phyloP scores from a whole-genome alignment of 1,140 invertebrate genomes.

The Apis florea region DNA sequence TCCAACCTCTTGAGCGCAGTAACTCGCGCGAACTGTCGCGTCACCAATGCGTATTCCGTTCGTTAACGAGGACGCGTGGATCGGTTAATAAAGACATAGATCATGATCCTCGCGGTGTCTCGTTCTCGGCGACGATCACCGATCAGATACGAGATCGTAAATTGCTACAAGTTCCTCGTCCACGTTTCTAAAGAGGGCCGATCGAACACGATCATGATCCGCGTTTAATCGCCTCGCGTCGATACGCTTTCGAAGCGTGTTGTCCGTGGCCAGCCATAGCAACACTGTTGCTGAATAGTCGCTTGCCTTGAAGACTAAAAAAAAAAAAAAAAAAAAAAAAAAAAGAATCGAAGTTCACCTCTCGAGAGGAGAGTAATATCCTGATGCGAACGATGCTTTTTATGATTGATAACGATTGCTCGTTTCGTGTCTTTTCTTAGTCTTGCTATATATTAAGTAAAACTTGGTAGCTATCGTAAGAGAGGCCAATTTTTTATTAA shows the following conservation, averaged over 20 bases:
- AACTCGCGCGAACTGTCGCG: constrained; percentile 22
- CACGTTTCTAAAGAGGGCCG: background rate
- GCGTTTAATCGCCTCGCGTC: constrained; percentile 45
- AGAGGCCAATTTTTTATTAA: too few species aligned
- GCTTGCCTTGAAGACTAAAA: constrained; percentile 12
- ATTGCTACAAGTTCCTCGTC: constrained; percentile 35
- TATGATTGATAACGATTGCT: too few species aligned
- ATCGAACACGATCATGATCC: constrained; percentile 40
- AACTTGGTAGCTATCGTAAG: too few species aligned
- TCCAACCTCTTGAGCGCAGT: background rate
- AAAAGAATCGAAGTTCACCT: too few species aligned
- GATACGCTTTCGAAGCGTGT: constrained; percentile 7
- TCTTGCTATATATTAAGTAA: too few species aligned
- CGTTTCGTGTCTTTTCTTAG: too few species aligned
- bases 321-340: background rate
- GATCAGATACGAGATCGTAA: constrained; percentile 42
- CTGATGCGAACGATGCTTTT: background rate
- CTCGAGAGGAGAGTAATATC: too few species aligned
- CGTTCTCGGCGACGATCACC: constrained; percentile 21
- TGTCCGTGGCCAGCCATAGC: background rate
- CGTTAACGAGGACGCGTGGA: background rate
- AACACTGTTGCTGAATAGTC: constrained; percentile 14
- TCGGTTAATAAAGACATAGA: constrained; percentile 50
- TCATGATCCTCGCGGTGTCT: constrained; percentile 26
- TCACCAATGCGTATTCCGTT: too few species aligned